phyloP scores from a whole-genome alignment of 1,140 invertebrate genomes.

The Diplogasteroides magnus region DNA sequence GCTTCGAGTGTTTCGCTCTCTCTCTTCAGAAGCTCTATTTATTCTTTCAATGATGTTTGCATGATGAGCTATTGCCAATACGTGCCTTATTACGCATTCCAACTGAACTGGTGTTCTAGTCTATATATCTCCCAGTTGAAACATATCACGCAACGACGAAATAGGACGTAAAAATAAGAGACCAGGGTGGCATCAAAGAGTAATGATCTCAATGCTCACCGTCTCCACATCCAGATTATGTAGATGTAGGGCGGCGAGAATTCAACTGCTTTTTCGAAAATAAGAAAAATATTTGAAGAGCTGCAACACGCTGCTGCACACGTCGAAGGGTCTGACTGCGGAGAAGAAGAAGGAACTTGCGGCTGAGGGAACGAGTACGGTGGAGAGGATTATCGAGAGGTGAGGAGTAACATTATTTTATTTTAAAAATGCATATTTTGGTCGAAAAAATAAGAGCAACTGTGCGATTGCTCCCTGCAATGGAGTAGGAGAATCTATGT shows the following conservation, averaged over 20 bases:
- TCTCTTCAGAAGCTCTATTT: too few relatives aligned
- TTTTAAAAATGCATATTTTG: not conserved
- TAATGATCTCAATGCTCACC: not conserved
- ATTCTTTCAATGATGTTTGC: not conserved
- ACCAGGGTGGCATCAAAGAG: too few relatives aligned
- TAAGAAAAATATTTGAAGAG: conserved; percentile 29
- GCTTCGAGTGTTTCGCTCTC: too few relatives aligned
- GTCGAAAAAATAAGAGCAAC: not conserved
- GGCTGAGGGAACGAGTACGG: conserved; percentile 17
- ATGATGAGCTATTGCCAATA: not conserved
- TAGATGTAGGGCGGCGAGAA: not conserved
- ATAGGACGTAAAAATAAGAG: too few relatives aligned
- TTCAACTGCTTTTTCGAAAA: not conserved
- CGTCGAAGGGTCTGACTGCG: conserved; percentile 19
- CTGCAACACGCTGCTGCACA: conserved; percentile 28
- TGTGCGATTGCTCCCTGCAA: too few relatives aligned
- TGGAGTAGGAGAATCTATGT: too few relatives aligned
- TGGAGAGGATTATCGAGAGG: conserved; percentile 28
- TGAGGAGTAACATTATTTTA: conserved; percentile 15
- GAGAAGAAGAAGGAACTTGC: conserved; percentile 41
- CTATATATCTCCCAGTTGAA: too few relatives aligned
- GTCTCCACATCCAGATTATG: not conserved
- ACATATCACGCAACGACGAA: too few relatives aligned
- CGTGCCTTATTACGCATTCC: too few relatives aligned
- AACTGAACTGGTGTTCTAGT: not conserved